A percentile compares a stretch with the other conserved stretches of the same genome.
phyloP scores from a whole-genome alignment of 2,888 invertebrate genomes.

The Bombylius major region DNA sequence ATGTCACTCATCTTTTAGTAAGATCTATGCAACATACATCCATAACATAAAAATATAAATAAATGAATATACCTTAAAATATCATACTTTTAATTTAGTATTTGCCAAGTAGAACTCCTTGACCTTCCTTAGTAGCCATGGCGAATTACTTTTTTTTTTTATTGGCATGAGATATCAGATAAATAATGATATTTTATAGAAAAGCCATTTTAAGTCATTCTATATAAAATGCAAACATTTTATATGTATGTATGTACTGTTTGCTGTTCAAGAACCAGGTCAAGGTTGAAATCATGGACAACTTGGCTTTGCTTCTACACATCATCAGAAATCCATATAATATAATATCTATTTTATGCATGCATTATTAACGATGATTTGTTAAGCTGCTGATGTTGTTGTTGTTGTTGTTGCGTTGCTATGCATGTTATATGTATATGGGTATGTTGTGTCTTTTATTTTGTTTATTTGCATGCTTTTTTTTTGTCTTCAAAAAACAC shows the following conservation, averaged over 20 bases:
- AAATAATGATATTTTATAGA: background rate
- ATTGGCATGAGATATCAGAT: background rate
- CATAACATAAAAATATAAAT: too few relatives aligned
- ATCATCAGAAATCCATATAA: background rate
- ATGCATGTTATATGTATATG: too few relatives aligned
- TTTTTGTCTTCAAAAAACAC: background rate
- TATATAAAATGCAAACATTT: background rate
- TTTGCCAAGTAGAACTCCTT: background rate
- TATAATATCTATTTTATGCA: too few relatives aligned
- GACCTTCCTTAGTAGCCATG: background rate
- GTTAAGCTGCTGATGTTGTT: too few relatives aligned
- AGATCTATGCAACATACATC: too few relatives aligned
- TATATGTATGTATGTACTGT: too few relatives aligned
- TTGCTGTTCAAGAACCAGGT: slow-evolving; percentile 8
- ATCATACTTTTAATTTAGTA: background rate
- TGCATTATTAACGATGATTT: too few relatives aligned
- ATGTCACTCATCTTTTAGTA: too few relatives aligned
- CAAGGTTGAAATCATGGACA: slow-evolving; percentile 11
- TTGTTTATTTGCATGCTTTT: too few relatives aligned
- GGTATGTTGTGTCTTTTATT: too few relatives aligned
- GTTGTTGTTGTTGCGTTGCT: too few relatives aligned
- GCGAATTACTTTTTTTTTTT: background rate
- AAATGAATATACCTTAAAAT: too few relatives aligned
- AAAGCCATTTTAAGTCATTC: background rate
- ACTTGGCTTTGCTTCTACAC: slow-evolving; percentile 2